These are phyloP conservation scores for Scaptomyza graminum DNA, from an alignment of 1,140 invertebrate species.

Conservation along the genomic window DNA sequence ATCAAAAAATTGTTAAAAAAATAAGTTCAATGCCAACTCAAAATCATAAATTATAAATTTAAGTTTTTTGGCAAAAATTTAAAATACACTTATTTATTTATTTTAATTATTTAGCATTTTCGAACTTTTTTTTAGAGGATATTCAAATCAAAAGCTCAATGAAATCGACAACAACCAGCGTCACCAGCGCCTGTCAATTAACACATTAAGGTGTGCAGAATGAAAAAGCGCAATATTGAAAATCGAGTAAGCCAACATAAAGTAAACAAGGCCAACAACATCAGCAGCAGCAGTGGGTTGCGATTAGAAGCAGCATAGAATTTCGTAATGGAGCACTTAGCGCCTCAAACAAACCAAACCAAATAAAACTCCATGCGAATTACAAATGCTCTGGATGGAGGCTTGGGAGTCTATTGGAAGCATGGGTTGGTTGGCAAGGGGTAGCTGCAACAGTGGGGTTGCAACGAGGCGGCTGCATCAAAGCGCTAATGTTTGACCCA, in stretches of 20 bases:
- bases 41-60: too few relatives aligned
- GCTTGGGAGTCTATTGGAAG: conserved; percentile 3
- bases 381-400: conserved; percentile 4
- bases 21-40: too few relatives aligned
- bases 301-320: conserved; percentile 81
- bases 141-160: conserved; percentile 45
- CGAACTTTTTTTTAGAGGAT: conserved; percentile 14
- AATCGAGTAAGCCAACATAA: conserved; percentile 27
- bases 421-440: not conserved
- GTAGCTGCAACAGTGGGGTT: not conserved
- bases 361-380: not conserved
- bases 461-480: conserved; percentile 39
- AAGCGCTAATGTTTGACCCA: conserved; percentile 72
- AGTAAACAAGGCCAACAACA: conserved; percentile 53
- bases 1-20: too few relatives aligned
- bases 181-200: conserved; percentile 68
- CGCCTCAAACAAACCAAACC: conserved; percentile 26
- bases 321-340: conserved; percentile 80
- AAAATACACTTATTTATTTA: too few relatives aligned
- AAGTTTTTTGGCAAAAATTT: too few relatives aligned
- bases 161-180: conserved; percentile 58
- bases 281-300: conserved; percentile 29
- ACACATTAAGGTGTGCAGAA: conserved; percentile 75
- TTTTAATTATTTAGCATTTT: too few relatives aligned
- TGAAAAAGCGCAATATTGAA: conserved; percentile 36